These are phyloP conservation scores for Alauda arvensis DNA, from an alignment of 2,797 vertebrate species.

Conservation along the genomic window DNA sequence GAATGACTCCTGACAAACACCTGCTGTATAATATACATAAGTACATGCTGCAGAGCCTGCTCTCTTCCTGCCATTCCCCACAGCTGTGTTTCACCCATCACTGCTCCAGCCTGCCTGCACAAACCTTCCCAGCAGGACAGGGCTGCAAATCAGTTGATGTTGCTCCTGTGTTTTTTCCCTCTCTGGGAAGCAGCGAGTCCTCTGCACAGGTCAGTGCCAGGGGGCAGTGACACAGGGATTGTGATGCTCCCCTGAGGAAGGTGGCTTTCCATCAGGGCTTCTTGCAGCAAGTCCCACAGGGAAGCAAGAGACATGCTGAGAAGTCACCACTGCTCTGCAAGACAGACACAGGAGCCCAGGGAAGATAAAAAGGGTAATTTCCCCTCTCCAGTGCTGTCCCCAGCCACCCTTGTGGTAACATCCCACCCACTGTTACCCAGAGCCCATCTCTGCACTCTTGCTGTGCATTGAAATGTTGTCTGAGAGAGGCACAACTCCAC, in stretches of 20 bases:
- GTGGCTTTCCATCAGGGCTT: neutral
- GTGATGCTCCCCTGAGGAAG: neutral
- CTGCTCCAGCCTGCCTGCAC: neutral
- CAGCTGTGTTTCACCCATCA: neutral
- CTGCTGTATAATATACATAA: neutral
- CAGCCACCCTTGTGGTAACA: neutral
- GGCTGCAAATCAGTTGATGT: neutral
- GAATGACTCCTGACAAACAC: neutral
- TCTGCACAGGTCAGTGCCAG: neutral
- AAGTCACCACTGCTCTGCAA: neutral
- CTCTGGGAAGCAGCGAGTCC: neutral
- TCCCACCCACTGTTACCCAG: neutral
- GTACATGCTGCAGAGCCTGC: neutral
- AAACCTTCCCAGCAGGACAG: neutral
- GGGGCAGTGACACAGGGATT: neutral
- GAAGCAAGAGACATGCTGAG: neutral
- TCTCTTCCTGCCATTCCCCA: neutral
- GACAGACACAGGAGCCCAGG: neutral
- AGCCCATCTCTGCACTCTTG: neutral
- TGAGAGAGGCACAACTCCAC: neutral
- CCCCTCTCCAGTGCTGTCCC: neutral
- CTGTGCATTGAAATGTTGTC: rapidly evolving
- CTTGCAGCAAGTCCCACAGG: neutral
- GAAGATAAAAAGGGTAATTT: neutral
- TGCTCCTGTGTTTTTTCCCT: neutral